Base-by-base conservation (phyloP, 2,797 vertebrate species). In the Micrastur ruficollis region DNA sequence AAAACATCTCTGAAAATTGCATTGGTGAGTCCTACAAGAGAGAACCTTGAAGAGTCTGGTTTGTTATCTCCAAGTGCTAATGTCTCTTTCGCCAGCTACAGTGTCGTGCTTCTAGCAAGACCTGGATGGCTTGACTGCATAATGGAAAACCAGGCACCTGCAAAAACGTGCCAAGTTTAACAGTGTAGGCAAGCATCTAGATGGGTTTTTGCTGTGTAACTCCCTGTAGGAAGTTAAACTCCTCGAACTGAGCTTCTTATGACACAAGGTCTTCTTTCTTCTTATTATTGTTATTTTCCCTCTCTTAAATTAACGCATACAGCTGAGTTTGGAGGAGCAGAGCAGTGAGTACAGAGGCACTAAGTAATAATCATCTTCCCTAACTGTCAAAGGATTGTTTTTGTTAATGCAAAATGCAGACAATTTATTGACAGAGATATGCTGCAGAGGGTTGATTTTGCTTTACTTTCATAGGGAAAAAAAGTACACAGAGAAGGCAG, bases 361-460 rank as follows among this genome's bases (percentile, higher is more conserved):
- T 20, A 19, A 93, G 83, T 87, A 86, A 95, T 93, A 85, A 89
- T 80, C 86, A 89, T 44, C 86, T 92, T 72, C 78, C 65, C 59
- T 42, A 27, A 50, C 80, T 94, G 93, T 75, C 95, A 95, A 71
- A 92, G 46, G 90, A 71, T 72, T 92, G 81, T 44, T 96, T 95
- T 65, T 80, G 81, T 46, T 80, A 92, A 90, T 87, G 90, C 61
- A 96, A 92, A 95, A 74, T 20, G 49, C 56, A 76, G 86, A 81
- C 71, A 85, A 81, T 40, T 93, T 95, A 92, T 89, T 95, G 92
- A 82, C 86, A 90, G 93, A 36, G 44, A 72, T 36, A 20, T 0
- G 1, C 47, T 92, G 91, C 74, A 72, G 67, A 92, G 89, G 27
- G 34, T 65, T 17, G 78, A 13, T 53, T 67, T 75, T 58, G 42